These are phyloP conservation scores for Melinaea marsaeus DNA, from an alignment of 2,888 invertebrate species.

Conservation along the genomic window DNA sequence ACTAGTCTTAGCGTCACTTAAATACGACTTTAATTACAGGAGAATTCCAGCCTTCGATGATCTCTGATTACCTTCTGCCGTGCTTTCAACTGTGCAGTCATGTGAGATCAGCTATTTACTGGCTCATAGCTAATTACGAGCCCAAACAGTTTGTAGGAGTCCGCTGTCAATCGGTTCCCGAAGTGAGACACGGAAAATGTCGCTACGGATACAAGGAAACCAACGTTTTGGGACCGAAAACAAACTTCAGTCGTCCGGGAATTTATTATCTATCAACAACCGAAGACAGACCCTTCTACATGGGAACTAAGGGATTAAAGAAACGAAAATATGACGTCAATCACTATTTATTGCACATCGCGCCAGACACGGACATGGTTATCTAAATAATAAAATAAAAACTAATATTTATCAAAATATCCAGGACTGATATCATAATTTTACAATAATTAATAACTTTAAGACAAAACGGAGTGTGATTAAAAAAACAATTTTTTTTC, in stretches of 20 bases:
- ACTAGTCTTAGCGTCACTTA: no score
- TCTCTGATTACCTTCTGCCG: constrained; percentile 55
- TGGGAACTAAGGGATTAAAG: constrained; percentile 50
- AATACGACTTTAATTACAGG: constrained; percentile 41
- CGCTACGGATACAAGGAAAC: constrained; percentile 40
- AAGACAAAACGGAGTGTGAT: no score
- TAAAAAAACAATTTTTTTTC: no score
- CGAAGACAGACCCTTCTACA: constrained; percentile 50
- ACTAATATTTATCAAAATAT: neutral
- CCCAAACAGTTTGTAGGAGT: constrained; percentile 56
- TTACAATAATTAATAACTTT: no score
- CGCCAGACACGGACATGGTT: constrained; percentile 54
- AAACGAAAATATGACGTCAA: constrained; percentile 47
- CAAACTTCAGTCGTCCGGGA: constrained; percentile 58
- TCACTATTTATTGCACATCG: constrained; percentile 48
- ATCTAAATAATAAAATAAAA: constrained; percentile 43
- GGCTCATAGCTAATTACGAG: constrained; percentile 47
- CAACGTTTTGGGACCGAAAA: constrained; percentile 57
- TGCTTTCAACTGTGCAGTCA: constrained; percentile 67
- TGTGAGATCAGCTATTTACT: constrained; percentile 56
- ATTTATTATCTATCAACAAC: constrained; percentile 61
- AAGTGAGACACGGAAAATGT: constrained; percentile 56
- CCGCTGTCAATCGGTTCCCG: constrained; percentile 48
- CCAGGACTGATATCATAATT: no score
- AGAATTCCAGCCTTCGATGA: constrained; percentile 59